phyloP scores from a whole-genome alignment of 2,113 vertebrate genomes.

The Ammodytes dubius region DNA sequence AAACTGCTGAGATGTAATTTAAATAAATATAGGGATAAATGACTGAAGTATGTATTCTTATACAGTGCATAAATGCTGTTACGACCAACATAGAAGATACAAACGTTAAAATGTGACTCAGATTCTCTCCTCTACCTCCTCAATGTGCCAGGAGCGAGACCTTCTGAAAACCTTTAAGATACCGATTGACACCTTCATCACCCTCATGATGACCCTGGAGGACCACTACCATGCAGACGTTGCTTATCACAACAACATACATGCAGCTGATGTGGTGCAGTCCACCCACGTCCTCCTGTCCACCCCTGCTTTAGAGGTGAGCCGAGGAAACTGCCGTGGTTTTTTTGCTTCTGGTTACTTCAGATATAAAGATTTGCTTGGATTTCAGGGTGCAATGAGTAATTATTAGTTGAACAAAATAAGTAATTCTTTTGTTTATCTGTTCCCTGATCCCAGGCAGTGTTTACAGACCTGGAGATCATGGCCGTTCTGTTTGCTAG shows the following conservation, averaged over 20 bases:
- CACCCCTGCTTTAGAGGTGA: constrained; percentile 91
- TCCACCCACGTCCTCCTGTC: constrained; percentile 93
- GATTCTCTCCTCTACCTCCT: not conserved
- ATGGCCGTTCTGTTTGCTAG: constrained; percentile 93
- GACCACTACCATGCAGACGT: constrained; percentile 92
- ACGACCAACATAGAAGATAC: not conserved
- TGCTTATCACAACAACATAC: constrained; percentile 95
- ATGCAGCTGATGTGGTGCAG: constrained; percentile 94
- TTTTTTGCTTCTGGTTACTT: not conserved
- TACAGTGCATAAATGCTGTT: not conserved
- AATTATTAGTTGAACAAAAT: not conserved
- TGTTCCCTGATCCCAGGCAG: constrained; percentile 79
- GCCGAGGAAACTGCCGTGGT: not conserved
- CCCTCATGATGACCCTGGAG: constrained; percentile 94
- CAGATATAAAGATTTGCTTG: not conserved
- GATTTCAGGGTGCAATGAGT: not conserved
- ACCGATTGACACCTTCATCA: constrained; percentile 89
- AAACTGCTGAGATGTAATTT: not conserved
- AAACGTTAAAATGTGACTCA: not conserved
- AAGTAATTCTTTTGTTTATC: not conserved
- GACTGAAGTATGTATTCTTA: not conserved
- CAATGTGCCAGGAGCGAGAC: constrained; percentile 87
- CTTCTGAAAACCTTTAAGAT: constrained; percentile 94
- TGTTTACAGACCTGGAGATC: constrained; percentile 94
- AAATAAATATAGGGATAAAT: not conserved